Evolutionary conservation across 2,888 invertebrate genomes (phyloP).

Genomic region (Cryptus armator): DNA sequence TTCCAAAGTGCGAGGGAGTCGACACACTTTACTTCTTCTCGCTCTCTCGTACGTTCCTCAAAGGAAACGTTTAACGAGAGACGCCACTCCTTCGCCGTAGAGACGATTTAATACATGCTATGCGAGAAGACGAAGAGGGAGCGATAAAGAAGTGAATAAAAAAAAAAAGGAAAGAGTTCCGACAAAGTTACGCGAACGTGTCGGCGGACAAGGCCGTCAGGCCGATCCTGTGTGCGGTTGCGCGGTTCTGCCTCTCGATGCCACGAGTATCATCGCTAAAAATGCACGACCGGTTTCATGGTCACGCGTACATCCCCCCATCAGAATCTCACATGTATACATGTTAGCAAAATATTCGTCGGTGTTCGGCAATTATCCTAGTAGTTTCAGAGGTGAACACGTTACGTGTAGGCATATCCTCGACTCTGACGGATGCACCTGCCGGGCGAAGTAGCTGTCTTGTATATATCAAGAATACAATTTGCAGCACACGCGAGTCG

Average conservation of each 20-base stretch:
- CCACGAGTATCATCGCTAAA: constrained; percentile 79
- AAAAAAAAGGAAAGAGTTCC: constrained; percentile 28
- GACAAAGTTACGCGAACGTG: constrained; percentile 58
- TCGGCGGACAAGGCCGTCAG: constrained; percentile 68
- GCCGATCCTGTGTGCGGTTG: constrained; percentile 51
- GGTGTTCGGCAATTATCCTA: constrained; percentile 45
- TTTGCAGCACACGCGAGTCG: not conserved
- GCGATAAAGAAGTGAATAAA: not conserved
- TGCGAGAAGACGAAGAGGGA: not conserved
- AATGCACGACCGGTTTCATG: constrained; percentile 77
- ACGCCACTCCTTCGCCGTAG: constrained; percentile 53
- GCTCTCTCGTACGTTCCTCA: constrained; percentile 11
- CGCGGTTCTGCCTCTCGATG: constrained; percentile 35
- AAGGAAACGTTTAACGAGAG: constrained; percentile 56
- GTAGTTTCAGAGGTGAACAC: constrained; percentile 42
- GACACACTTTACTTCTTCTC: constrained; percentile 49
- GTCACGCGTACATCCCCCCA: constrained; percentile 35
- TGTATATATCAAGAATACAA: not conserved
- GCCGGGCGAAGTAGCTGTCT: not conserved
- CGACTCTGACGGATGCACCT: constrained; percentile 31
- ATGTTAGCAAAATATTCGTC: constrained; percentile 39
- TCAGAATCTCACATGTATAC: not conserved
- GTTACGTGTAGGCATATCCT: constrained; percentile 16
- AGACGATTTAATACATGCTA: constrained; percentile 41
- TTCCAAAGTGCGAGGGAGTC: constrained; percentile 42